Evolutionary conservation across 2,888 invertebrate species (phyloP), one percentile per base, ranked within the genome.

Genomic region (Agelastica alni): DNA sequence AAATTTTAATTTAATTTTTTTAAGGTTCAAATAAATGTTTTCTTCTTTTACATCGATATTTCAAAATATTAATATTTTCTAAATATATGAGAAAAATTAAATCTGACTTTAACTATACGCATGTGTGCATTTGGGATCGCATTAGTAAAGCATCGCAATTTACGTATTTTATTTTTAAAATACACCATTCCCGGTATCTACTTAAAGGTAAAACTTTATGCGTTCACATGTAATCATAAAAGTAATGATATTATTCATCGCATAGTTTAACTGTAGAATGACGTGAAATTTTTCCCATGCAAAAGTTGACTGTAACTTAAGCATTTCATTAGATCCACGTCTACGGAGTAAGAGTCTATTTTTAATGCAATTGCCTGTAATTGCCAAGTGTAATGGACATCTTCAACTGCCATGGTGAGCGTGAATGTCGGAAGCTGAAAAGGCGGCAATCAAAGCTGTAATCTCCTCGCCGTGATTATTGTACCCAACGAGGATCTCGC

Each of bases 351-450:
- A 62, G n/a, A n/a, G 62, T 66, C 62, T 69, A 68, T 68, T 66
- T 67, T 67, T 66, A 65, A 63, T 62, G 62, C 61, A 65, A 65
- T 67, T 59, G 61, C 53, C 62, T 61, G 62, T 68, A 70, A 70
- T 70, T 69, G 67, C 66, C 58, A 67, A 61, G 60, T 62, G 66
- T 67, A 70, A 71, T 70, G 67, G 69, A 70, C 68, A 69, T 70
- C 66, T 69, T 69, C 62, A 68, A 70, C 66, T 64, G 64, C 64
- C 65, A 67, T 65, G 67, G 63, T 64, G 64, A 63, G 66, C 65
- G 67, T 67, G 67, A 67, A 72, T 71, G 72, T 71, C 71, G 70
- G 72, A 71, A 72, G 70, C 70, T 64, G 67, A 65, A 70, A 68
- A 69, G 67, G 67, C 66, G 64, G 68, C 66, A 67, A 70, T 71